Conservation (phyloP, 2,888 invertebrate species). For the Quadroppia sp. region DNA sequence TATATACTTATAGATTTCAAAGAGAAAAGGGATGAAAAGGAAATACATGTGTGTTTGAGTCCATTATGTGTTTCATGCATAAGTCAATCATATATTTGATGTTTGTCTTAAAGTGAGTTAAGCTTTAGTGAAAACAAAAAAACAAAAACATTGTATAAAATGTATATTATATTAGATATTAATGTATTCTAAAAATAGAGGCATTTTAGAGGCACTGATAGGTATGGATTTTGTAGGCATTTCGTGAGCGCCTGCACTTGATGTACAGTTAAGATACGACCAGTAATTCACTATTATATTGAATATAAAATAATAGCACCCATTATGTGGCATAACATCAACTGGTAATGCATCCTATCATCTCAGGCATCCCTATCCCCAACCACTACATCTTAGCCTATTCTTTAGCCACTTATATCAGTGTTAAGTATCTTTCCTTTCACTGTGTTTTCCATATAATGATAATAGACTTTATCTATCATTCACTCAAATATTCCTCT, state of each 20-base stretch:
- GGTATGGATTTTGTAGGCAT: background rate
- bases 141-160: too few species aligned
- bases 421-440: background rate
- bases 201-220: background rate
- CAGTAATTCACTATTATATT: background rate
- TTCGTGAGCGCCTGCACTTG: background rate
- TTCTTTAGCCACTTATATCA: background rate
- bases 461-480: conserved; percentile 7
- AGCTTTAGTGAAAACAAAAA: background rate
- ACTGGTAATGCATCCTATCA: conserved; percentile 10
- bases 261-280: background rate
- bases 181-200: background rate
- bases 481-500: background rate
- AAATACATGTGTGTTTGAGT: too few species aligned
- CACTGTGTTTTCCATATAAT: background rate
- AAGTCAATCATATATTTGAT: too few species aligned
- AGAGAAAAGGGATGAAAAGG: too few species aligned
- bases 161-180: too few species aligned
- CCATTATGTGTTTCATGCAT: too few species aligned
- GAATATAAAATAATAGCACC: background rate
- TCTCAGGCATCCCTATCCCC: background rate
- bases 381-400: background rate
- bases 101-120: too few species aligned
- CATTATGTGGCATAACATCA: background rate
- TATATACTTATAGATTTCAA: too few species aligned